Percentiles rank a stretch among this genome's conserved stretches.
phyloP scores from a whole-genome alignment of 2,113 vertebrate genomes.

The Embiotoca jacksoni region DNA sequence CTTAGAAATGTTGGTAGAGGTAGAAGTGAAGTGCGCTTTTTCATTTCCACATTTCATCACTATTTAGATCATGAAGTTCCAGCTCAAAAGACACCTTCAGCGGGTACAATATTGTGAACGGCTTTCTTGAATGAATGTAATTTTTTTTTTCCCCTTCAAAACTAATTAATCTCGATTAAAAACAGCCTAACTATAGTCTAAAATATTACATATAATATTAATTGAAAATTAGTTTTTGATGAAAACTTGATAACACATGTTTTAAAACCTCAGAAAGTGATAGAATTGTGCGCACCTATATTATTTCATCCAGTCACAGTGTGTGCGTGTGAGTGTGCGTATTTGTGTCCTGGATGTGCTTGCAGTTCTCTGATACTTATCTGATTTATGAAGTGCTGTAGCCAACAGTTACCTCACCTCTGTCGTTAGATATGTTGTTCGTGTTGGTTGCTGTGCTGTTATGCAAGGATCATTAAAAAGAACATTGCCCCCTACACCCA shows the following conservation, averaged over 20 bases:
- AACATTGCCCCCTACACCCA: not conserved
- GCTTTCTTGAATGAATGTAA: not conserved
- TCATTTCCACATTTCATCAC: not conserved
- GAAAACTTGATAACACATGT: too few relatives aligned
- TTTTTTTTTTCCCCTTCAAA: too few relatives aligned
- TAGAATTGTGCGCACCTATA: too few relatives aligned
- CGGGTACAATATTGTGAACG: not conserved
- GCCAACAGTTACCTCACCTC: not conserved
- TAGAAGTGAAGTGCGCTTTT: not conserved
- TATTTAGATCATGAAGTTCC: not conserved
- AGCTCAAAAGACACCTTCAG: constrained; percentile 31
- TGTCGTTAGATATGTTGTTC: constrained; percentile 1
- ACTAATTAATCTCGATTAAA: too few relatives aligned
- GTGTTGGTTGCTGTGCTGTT: constrained; percentile 2
- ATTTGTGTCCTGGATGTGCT: too few relatives aligned
- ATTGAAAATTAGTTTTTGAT: too few relatives aligned
- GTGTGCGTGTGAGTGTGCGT: not conserved
- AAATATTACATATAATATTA: too few relatives aligned
- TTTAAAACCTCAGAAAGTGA: too few relatives aligned
- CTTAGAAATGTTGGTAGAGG: not conserved
- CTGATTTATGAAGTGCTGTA: not conserved
- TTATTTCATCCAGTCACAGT: not conserved
- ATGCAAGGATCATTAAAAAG: constrained; percentile 15
- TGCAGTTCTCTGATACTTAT: not conserved
- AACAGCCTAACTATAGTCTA: too few relatives aligned